Evolutionary conservation across 2,888 invertebrate species (phyloP).

Genomic region (Carpatolechia fugitivella): DNA sequence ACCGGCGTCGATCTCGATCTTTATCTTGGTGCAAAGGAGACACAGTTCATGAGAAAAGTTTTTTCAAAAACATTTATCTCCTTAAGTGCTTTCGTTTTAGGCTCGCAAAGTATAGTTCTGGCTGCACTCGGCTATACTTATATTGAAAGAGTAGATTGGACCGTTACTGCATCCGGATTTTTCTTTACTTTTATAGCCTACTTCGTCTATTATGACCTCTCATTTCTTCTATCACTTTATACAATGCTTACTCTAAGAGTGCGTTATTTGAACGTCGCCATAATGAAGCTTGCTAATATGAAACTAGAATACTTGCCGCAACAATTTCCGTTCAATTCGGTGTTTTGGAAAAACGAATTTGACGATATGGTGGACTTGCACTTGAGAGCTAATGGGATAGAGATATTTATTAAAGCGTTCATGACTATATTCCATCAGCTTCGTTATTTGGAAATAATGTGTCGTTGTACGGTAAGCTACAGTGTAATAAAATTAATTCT

Average conservation of each 20-base stretch:
- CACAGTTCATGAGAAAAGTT: slow-evolving; percentile 49
- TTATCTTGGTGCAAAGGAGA: slow-evolving; percentile 48
- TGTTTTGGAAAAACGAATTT: slow-evolving; percentile 47
- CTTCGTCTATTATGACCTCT: slow-evolving; percentile 41
- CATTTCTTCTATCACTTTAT: slow-evolving; percentile 34
- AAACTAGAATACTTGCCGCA: slow-evolving; percentile 44
- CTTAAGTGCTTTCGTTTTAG: slow-evolving; percentile 22
- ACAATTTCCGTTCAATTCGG: slow-evolving; percentile 39
- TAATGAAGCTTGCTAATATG: slow-evolving; percentile 46
- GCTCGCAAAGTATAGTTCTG: slow-evolving; percentile 31
- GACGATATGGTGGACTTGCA: slow-evolving; percentile 45
- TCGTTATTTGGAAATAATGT: slow-evolving; percentile 34
- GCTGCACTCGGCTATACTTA: slow-evolving; percentile 19
- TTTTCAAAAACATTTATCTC: slow-evolving; percentile 27
- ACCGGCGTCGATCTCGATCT: slow-evolving; percentile 46
- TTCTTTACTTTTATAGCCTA: slow-evolving; percentile 41
- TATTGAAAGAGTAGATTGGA: neutral
- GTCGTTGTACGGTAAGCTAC: slow-evolving; percentile 46
- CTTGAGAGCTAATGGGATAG: slow-evolving; percentile 27
- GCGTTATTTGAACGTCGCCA: slow-evolving; percentile 52
- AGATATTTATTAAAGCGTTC: slow-evolving; percentile 38
- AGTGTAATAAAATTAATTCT: neutral
- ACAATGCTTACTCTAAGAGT: slow-evolving; percentile 40
- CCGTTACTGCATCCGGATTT: slow-evolving; percentile 31
- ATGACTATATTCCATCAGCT: slow-evolving; percentile 41